phyloP scores from a whole-genome alignment of 2,888 invertebrate genomes.

The Ochropacha duplaris region DNA sequence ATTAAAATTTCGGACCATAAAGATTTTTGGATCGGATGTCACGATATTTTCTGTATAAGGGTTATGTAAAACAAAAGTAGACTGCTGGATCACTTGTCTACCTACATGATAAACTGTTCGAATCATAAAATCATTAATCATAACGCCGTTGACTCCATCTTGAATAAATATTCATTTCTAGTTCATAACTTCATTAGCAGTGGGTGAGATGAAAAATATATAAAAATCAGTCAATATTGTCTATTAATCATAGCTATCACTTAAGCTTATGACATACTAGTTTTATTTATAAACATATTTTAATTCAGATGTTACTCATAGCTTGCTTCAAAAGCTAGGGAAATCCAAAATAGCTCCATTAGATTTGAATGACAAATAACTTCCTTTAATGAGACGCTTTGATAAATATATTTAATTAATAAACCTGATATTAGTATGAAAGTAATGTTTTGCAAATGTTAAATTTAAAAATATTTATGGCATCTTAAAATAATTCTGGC shows the following conservation, averaged over 20 bases:
- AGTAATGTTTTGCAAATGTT: no score
- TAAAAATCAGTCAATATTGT: neutral
- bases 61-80: no score
- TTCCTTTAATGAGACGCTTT: conserved; percentile 8
- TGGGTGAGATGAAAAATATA: neutral
- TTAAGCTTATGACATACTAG: neutral
- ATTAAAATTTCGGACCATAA: no score
- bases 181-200: neutral
- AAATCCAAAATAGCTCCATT: conserved; percentile 9
- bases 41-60: no score
- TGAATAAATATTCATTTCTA: neutral
- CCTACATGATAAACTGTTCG: no score
- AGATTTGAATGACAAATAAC: conserved; percentile 13
- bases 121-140: conserved; percentile 6
- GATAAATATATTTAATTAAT: neutral
- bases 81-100: no score
- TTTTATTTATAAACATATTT: neutral
- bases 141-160: neutral
- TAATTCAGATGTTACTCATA: neutral
- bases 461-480: no score
- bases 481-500: no score
- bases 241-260: neutral
- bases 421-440: neutral
- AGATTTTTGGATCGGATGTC: no score
- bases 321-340: conserved; percentile 6